Evolutionary conservation across 2,888 invertebrate genomes (phyloP), one percentile per base, ranked within the genome.

Genomic region (Notodonta dromedarius): DNA sequence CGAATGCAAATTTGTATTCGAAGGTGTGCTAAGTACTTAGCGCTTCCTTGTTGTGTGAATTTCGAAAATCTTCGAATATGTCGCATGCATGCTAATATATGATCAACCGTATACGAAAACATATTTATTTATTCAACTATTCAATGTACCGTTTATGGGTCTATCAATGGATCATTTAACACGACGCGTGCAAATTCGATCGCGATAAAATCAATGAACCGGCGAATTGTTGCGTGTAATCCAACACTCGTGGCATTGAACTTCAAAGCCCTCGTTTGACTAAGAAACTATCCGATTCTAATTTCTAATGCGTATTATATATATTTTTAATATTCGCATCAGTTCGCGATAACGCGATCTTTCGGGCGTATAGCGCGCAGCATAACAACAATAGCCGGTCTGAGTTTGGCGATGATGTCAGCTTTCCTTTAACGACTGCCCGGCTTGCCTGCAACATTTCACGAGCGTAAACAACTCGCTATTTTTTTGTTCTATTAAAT

Each of bases 361-460:
- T 89, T 88, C 88, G 84, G 82, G 76, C 70, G 78, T 57, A 76
- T 77, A 80, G 73, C 76, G 78, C 72, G 65, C 74, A 69, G 82
- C 87, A 85, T 85, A 88, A 90, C 82, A 89, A 91, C 89, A 90
- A 90, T 87, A 80, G 77, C 74, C 67, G 79, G 66, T 81, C 85
- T 86, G 88, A 90, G 79, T 88, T 84, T 65, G 87, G 84, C 90
- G 93, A 88, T 93, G 93, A 93, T 93, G 93, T 93, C 93, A 93
- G 90, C 79, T 78, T 82, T 86, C 86, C 88, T 87, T 85, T 88
- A 88, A 88, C 84, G 87, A 84, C 77, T 78, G 81, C 74, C 62
- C 72, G 72, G 70, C 75, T 79, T 78, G 87, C 88, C 85, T 77
- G 81, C 73, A 84, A 86, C 88, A 82, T 81, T 87, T 86, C 86